phyloP scores from a whole-genome alignment of 1,140 invertebrate species.

The Bombyx mori region DNA sequence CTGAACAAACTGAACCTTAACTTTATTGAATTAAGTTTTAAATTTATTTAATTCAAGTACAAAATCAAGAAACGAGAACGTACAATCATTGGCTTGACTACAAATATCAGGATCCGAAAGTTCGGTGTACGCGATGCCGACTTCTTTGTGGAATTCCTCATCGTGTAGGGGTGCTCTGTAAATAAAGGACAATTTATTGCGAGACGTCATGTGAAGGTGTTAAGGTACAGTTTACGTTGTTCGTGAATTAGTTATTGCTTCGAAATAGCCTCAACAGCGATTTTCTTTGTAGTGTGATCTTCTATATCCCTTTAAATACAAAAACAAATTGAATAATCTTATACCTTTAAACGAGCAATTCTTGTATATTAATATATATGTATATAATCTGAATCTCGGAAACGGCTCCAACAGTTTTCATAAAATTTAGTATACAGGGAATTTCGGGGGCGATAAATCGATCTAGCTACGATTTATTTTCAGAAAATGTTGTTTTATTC shows the following conservation, averaged over 20 bases:
- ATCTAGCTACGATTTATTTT: no score
- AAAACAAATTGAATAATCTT: no score
- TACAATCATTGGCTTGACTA: slow-evolving; percentile 36
- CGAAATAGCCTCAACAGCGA: not conserved
- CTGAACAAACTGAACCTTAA: not conserved
- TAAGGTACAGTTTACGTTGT: not conserved
- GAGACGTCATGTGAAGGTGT: not conserved
- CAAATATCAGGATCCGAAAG: slow-evolving; percentile 36
- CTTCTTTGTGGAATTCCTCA: slow-evolving; percentile 39
- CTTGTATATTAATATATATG: no score
- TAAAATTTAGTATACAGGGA: no score
- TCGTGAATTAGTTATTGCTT: not conserved
- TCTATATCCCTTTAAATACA: not conserved
- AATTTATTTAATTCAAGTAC: slow-evolving; percentile 33
- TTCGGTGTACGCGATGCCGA: slow-evolving; percentile 32
- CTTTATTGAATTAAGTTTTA: not conserved
- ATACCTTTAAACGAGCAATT: no score
- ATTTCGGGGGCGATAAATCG: no score
- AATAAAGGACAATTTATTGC: slow-evolving; percentile 13
- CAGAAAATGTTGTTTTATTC: no score
- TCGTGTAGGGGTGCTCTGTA: slow-evolving; percentile 43
- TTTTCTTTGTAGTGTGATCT: not conserved
- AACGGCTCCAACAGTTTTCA: no score
- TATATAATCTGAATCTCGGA: no score
- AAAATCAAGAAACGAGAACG: slow-evolving; percentile 41